Base-by-base conservation (phyloP, 2,113 vertebrate genomes). In the Pseudopipra pipra region DNA sequence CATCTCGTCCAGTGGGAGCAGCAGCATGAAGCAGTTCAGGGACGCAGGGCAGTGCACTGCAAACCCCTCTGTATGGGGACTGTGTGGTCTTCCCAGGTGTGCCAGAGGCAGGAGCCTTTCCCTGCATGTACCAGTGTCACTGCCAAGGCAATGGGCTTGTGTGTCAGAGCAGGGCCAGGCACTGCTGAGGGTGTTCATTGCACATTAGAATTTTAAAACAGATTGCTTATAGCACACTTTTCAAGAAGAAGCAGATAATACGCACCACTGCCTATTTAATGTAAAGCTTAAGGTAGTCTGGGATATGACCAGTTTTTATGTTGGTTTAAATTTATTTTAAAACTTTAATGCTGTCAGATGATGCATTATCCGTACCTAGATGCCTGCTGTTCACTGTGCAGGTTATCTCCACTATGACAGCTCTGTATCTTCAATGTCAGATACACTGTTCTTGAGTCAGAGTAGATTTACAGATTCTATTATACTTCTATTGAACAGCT, bases 381-480 rank as follows among this genome's bases (percentile, higher is more conserved):
- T 97, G 78, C 93, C 90, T 94, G 28, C 46, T 93, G 65, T 66
- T 97, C 89, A 31, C 56, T 92, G 87, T 96, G 81, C 59, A 84
- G 92, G 97, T 97, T 97, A 97, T 97, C 96, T 97, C 27, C 80
- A 23, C 39, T 87, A 31, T 97, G 97, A 98, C 97, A 98, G 97
- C 67, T 97, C 93, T 94, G 96, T 97, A 94, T 97, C 97, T 98
- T 94, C 91, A 74, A 33, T 96, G 97, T 98, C 97, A 97, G 92
- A 93, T 95, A 89, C 95, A 37, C 93, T 71, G 82, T 89, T 98
- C 95, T 87, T 55, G 89, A 97, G 93, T 92, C 94, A 96, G 84
- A 73, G 89, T 81, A 98, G 98, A 98, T 98, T 98, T 98, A 98
- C 96, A 97, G 97, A 96, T 98, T 98, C 97, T 97, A 98, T 98